A percentile compares a stretch with the other conserved stretches of the same genome.
Evolutionary conservation across 1,140 invertebrate genomes (phyloP).

Genomic region (Pogonus chalceus): DNA sequence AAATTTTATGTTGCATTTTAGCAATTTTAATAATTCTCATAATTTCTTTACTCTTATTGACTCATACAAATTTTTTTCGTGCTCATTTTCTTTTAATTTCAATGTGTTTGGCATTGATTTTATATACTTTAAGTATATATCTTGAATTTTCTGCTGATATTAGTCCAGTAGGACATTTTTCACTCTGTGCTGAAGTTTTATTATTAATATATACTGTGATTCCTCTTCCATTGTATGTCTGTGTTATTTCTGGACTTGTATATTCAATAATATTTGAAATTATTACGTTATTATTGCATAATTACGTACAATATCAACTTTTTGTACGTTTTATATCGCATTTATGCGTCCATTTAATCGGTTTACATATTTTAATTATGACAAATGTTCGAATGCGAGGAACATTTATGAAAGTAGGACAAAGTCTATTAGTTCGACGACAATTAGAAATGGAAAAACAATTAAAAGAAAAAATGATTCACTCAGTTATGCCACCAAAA

Average conservation of each 20-base stretch:
- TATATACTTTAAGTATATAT: slow-evolving; percentile 42
- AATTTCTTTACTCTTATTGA: slow-evolving; percentile 49
- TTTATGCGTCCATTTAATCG: slow-evolving; percentile 82
- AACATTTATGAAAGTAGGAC: slow-evolving; percentile 94
- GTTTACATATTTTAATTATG: slow-evolving; percentile 88
- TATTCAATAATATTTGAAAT: slow-evolving; percentile 80
- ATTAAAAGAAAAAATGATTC: slow-evolving; percentile 94
- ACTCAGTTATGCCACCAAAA: slow-evolving; percentile 90
- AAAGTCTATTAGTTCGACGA: slow-evolving; percentile 74
- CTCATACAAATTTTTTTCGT: slow-evolving; percentile 56
- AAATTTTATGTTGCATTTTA: slow-evolving; percentile 48
- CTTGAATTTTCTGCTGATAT: slow-evolving; percentile 35
- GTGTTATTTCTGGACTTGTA: slow-evolving; percentile 60
- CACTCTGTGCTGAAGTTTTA: slow-evolving; percentile 75
- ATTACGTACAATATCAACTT: slow-evolving; percentile 39
- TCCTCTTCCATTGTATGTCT: slow-evolving; percentile 79
- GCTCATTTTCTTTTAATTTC: slow-evolving; percentile 53
- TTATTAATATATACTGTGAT: slow-evolving; percentile 87
- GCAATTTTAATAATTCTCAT: slow-evolving; percentile 44
- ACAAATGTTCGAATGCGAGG: slow-evolving; percentile 83
- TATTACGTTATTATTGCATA: slow-evolving; percentile 40
- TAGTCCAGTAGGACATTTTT: slow-evolving; percentile 72
- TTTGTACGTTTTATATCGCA: slow-evolving; percentile 72
- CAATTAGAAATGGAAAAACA: slow-evolving; percentile 89
- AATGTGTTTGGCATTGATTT: slow-evolving; percentile 48